Conservation (phyloP, 1,140 invertebrate species). For the Eupristina koningsbergeri region DNA sequence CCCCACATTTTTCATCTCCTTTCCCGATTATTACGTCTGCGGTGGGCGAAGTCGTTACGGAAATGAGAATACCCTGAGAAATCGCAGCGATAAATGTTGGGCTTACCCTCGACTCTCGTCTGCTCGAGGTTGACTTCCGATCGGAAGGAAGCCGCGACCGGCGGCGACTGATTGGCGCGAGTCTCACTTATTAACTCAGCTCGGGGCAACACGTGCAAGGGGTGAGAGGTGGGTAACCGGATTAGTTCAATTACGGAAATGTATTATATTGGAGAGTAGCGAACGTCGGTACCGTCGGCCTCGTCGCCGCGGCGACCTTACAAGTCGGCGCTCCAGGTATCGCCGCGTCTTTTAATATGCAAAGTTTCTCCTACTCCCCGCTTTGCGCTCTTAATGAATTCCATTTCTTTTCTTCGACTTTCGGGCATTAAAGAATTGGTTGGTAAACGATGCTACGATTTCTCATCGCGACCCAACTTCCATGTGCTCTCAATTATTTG, state of each 20-base stretch:
- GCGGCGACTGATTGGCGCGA: slow-evolving; percentile 46
- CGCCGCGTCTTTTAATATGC: slow-evolving; percentile 66
- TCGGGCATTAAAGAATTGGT: not conserved
- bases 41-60: not conserved
- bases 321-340: slow-evolving; percentile 45
- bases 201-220: not conserved
- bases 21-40: slow-evolving; percentile 19
- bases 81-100: not conserved
- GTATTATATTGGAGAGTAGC: slow-evolving; percentile 44
- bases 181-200: slow-evolving; percentile 51
- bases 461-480: not conserved
- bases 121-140: slow-evolving; percentile 57
- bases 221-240: slow-evolving; percentile 23
- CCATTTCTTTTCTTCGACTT: slow-evolving; percentile 26
- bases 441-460: not conserved
- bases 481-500: not conserved
- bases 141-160: slow-evolving; percentile 52
- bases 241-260: slow-evolving; percentile 57
- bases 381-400: slow-evolving; percentile 25
- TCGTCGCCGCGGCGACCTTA: slow-evolving; percentile 11
- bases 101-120: slow-evolving; percentile 21
- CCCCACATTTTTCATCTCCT: slow-evolving; percentile 40
- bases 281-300: slow-evolving; percentile 34
- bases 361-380: slow-evolving; percentile 59
- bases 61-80: too few species aligned